phyloP scores from a whole-genome alignment of 2,797 vertebrate species.

The Scolopax bukidnonensis region DNA sequence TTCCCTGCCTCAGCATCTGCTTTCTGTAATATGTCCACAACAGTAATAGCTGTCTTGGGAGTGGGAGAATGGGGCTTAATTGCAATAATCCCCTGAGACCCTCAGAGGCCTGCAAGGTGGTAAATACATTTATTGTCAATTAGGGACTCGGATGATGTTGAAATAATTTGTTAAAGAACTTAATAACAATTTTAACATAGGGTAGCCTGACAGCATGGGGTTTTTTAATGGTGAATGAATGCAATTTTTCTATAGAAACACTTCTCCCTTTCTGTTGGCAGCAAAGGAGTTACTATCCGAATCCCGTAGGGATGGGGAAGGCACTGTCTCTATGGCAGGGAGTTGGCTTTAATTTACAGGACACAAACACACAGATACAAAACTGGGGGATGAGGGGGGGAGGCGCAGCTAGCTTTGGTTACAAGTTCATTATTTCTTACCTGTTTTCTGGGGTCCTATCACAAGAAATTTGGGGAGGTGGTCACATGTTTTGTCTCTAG shows the following conservation, averaged over 20 bases:
- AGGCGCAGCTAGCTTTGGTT: neutral
- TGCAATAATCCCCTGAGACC: neutral
- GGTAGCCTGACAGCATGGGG: neutral
- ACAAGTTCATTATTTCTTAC: conserved; percentile 69
- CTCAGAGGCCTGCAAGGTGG: neutral
- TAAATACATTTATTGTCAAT: neutral
- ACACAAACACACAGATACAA: neutral
- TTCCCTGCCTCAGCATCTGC: neutral
- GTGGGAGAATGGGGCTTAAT: neutral
- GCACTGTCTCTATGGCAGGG: neutral
- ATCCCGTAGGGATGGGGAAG: fast-evolving
- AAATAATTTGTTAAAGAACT: neutral
- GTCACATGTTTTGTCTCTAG: conserved; percentile 96
- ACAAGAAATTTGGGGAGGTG: conserved; percentile 95
- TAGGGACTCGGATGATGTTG: neutral
- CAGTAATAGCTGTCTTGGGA: neutral
- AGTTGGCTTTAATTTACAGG: neutral
- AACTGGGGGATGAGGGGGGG: neutral
- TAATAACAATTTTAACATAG: neutral
- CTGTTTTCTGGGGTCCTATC: conserved; percentile 96
- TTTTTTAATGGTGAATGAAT: neutral
- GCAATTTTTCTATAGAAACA: neutral
- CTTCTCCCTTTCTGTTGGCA: neutral
- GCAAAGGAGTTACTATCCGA: neutral
- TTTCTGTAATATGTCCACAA: neutral